Evolutionary conservation across 2,113 vertebrate genomes (phyloP), one percentile per base, ranked within the genome.

Genomic region (Hassar affinis): DNA sequence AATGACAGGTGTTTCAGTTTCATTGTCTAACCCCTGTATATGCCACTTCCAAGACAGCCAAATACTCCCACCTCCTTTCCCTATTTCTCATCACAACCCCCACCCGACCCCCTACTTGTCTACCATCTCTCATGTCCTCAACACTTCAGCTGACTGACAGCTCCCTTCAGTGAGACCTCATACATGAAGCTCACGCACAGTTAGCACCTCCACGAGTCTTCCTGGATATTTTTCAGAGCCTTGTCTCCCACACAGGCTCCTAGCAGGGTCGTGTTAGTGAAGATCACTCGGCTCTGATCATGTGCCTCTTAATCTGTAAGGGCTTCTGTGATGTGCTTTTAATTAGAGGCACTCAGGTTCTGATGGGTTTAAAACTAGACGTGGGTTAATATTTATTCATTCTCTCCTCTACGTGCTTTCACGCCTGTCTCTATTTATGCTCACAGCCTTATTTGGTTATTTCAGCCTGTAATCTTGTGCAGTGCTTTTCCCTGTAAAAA

Each of bases 221-320:
- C 66, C n/a, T 38, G 33, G 79, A 74, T 51, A 35, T n/a, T 18
- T 54, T 54, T n/a, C 54, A 14, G 42, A 69, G 62, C 59, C 17
- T 1, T 47, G 33, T 78, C 72, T 59, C 71, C 1, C 56, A 25
- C 56, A 56, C 71, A 45, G 30, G 66, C 49, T 52, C 74, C 80
- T 76, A 68, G 82, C 30, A 57, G 22, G 47, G 76, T 33, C 6
- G 61, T 84, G 69, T 89, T 74, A 84, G 42, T 81, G 18, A 89
- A 85, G 85, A 83, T 85, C 89, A 83, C 86, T 84, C 89, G 68
- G 78, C 25, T 57, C 62, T 27, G 81, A 82, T 84, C 61, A 76
- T 85, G 76, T 86, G 76, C 84, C 56, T 89, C 75, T 84, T 69
- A 76, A 86, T 79, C 59, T 85, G 81, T 69, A 75, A 83, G 79